These are phyloP conservation scores for Tetanocera ferruginea DNA, from an alignment of 2,888 invertebrate species.

Conservation along the genomic window DNA sequence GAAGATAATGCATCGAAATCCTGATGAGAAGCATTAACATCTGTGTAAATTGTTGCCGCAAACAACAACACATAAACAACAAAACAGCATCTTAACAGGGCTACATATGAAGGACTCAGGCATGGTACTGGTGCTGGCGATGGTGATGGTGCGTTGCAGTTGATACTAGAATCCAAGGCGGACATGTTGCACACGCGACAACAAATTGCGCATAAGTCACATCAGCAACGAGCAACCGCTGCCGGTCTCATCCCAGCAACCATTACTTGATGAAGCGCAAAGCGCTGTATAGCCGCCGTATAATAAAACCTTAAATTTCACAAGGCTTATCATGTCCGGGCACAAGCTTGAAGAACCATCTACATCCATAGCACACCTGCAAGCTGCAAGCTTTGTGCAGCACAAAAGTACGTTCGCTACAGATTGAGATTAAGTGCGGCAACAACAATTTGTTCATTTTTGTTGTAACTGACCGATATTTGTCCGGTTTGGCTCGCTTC, in stretches of 20 bases:
- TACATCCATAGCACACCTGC: neutral
- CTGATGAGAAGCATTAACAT: slow-evolving; percentile 9
- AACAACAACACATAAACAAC: neutral
- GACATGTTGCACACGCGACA: slow-evolving; percentile 55
- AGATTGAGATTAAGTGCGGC: slow-evolving; percentile 21
- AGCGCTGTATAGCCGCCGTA: neutral
- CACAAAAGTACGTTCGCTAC: neutral
- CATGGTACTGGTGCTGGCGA: too few species aligned
- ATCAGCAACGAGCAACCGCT: slow-evolving; percentile 20
- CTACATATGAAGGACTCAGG: neutral
- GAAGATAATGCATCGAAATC: slow-evolving; percentile 16
- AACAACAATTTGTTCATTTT: slow-evolving; percentile 6
- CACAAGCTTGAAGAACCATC: neutral
- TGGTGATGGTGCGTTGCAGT: neutral
- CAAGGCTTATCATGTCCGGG: neutral
- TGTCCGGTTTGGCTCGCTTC: neutral
- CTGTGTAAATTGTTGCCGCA: slow-evolving; percentile 8
- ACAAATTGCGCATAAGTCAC: slow-evolving; percentile 65
- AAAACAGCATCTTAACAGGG: slow-evolving; percentile 35
- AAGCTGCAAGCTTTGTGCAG: neutral
- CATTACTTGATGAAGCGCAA: neutral
- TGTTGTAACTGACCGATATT: neutral
- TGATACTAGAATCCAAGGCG: neutral
- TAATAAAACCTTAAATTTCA: neutral
- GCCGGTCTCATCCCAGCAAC: neutral